Evolutionary conservation across 2,888 invertebrate genomes (phyloP).

Genomic region (Conops quadrifasciatus): DNA sequence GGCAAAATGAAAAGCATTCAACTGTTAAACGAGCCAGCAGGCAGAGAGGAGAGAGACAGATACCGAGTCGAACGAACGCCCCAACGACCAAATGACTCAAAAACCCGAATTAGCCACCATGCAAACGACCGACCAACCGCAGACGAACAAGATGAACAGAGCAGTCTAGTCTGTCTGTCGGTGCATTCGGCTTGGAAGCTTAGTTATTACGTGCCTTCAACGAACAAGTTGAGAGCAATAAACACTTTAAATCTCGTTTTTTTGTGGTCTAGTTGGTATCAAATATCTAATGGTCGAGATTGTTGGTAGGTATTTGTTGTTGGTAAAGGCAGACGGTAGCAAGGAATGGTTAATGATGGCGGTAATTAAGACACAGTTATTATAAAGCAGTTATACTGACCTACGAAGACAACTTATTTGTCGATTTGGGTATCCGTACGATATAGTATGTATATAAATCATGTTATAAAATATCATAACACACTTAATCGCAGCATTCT

Average conservation of each 20-base stretch:
- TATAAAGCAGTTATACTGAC: neutral
- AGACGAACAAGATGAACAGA: too few relatives aligned
- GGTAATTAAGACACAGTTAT: neutral
- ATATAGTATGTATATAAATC: neutral
- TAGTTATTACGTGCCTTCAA: slow-evolving; percentile 1
- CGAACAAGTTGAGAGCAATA: slow-evolving; percentile 5
- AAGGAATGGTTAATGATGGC: neutral
- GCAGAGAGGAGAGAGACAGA: neutral
- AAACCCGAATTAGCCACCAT: neutral
- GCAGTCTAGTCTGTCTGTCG: neutral
- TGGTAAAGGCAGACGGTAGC: neutral
- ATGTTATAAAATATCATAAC: neutral
- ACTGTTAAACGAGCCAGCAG: neutral
- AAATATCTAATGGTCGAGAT: neutral
- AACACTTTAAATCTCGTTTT: slow-evolving; percentile 16
- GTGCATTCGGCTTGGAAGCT: neutral
- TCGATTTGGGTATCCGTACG: too few relatives aligned
- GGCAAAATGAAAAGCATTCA: slow-evolving; percentile 22
- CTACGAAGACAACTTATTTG: too few relatives aligned
- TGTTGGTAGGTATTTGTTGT: neutral
- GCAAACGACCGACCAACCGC: neutral
- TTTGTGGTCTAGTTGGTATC: slow-evolving; percentile 10
- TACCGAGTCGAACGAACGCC: neutral
- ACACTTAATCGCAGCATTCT: neutral
- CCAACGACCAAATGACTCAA: too few relatives aligned